Base-by-base conservation (phyloP, 2,113 vertebrate species). In the Typhlomys cinereus region DNA sequence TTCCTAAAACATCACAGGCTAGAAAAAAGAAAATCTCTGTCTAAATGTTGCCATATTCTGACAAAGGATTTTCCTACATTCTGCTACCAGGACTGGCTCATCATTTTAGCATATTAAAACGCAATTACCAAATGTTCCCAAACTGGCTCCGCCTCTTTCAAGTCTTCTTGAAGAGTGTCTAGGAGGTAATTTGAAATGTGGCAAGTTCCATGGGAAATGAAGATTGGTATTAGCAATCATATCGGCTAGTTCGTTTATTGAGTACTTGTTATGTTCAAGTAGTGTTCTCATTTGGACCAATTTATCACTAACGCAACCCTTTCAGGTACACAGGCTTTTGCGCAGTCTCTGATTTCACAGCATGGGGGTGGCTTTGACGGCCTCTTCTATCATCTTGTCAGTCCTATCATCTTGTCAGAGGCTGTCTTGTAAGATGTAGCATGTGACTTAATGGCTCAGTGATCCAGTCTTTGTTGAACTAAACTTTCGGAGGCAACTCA, bases 41-140 rank as follows among this genome's bases (percentile, higher is more conserved):
- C 83, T 93, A 96, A 91, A 93, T 85, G 95, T 93, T 95, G 69
- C 90, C 95, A 87, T 91, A 87, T 90, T 85, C 29, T 93, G 94
- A 83, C 80, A 88, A 89, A 88, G 66, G 80, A 85, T 87, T 79
- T 85, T 91, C 64, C 82, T 92, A 87, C 88, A 96, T 95, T 92
- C 73, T 85, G n/a, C 62, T 86, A 2, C 34, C 39, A 52, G 44
- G 48, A 70, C 8, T 44, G 12, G 29, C 5, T 13, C 34, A 86
- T 73, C 36, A 46, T 83, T 91, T 69, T 23, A 66, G 44, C n/a
- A 17, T 85, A 52, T 34, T 48, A 85, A n/a, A 88, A 82, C 15
- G 29, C 34, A 92, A 66, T 74, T 36, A 27, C 54, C 39, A 2
- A 74, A 67, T 50, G n/a, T 27, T 46, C 7, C 1, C 21, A 20